Evolutionary conservation across 1,140 invertebrate species (phyloP), one percentile per base, ranked within the genome.

Genomic region (Zelostemma sp.): DNA sequence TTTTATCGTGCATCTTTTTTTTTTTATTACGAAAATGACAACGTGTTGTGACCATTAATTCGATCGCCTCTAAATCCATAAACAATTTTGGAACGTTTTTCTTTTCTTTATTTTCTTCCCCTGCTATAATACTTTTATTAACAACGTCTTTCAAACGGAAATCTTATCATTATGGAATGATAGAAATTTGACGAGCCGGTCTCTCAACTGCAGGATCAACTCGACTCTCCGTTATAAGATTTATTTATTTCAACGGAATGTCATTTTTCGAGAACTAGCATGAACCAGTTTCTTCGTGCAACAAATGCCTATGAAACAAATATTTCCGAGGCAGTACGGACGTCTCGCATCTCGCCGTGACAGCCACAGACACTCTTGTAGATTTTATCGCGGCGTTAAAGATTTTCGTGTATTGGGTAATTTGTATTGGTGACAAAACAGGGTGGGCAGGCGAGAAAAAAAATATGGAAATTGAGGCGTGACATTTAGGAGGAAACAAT

Each of bases 1-100:
- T 46, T 56, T 69, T 57, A 45, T 64, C 50, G n/a, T 65, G 49
- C 58, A 14, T 47, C n/a, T 43, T 53, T 18, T 53, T 47, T 17
- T 47, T 21, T 61, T 48, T 49, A 53, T 53, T 5, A 19, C 15
- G 14, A 59, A 41, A 56, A 60, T 49, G 45, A 59, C 58, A 58
- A 49, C 11, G 41, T 18, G 41, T 17, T 1, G 17, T 17, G 41
- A 14, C 41, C 41, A 43, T 46, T 21, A 46, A 46, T 46, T 46
- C 18, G 11, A 46, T 46, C 6, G 40, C 11, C 35, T 12, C 14
- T 40, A 6, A 40, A 11, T 11, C 35, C 11, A 12, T 40, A 12
- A 40, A 40, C n/a, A 11, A 2, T 40, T 15, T 11, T 3, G 35
- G 12, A 48, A 45, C 16, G 8, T 11, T 16, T 48, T 48, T 25